Evolutionary conservation across 2,797 vertebrate species (phyloP).

Genomic region (Microtus obscurus): DNA sequence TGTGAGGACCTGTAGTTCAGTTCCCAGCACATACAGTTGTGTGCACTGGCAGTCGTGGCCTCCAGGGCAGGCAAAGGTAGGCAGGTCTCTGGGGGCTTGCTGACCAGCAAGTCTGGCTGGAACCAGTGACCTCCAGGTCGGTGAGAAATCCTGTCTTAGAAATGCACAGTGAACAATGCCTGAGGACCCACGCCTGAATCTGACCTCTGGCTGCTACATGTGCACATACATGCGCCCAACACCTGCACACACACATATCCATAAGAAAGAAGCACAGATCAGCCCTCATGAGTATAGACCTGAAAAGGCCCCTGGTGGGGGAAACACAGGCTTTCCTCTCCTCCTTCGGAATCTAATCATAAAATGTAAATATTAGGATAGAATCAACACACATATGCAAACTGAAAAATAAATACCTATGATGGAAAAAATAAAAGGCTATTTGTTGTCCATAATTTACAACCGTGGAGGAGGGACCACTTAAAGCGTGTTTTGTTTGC

Average conservation of each 20-base stretch:
- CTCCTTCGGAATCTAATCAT: not conserved
- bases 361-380: constrained; percentile 64
- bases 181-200: too few species aligned
- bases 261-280: not conserved
- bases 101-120: not conserved
- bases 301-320: not conserved
- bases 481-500: not conserved
- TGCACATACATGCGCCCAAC: not conserved
- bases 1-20: not conserved
- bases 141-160: not conserved
- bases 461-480: not conserved
- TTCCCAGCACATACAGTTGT: not conserved
- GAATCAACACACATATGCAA: constrained; percentile 20
- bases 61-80: not conserved
- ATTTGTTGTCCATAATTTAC: not conserved
- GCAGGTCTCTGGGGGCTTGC: not conserved
- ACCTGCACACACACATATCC: not conserved
- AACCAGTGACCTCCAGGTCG: not conserved
- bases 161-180: not conserved
- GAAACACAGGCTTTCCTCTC: not conserved
- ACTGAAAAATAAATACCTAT: constrained; percentile 59
- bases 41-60: too few species aligned
- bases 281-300: not conserved
- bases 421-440: constrained; percentile 15
- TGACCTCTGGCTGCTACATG: not conserved